Base-by-base conservation (phyloP, 1,140 invertebrate genomes). In the Trichoplusia ni region DNA sequence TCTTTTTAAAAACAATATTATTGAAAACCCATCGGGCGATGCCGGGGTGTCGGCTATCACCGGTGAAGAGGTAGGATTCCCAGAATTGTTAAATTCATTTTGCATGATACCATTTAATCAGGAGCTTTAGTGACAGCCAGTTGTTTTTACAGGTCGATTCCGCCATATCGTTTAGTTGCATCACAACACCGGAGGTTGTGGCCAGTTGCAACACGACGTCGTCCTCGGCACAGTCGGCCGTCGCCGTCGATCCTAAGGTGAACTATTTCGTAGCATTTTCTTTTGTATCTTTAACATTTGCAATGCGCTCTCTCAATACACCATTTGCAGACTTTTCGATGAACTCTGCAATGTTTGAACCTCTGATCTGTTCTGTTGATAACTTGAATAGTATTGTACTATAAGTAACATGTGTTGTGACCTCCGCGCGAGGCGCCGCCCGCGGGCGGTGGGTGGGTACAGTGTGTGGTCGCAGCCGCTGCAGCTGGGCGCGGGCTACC, bases 161-260 rank as follows among this genome's bases (percentile, higher is more conserved):
- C 25, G 82, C 86, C 49, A 88, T 90, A 73, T 82, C 88, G 66
- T 90, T 90, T 72, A 88, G 81, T 77, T 90, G 87, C 83, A 89
- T 90, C 80, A 89, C 87, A 71, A 89, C 82, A 19, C 87, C 87
- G 19, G 87, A 88, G 79, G 86, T 90, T 58, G 84, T 89, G 70
- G 62, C 79, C 21, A 82, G 86, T 59, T 88, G 87, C 77, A 85
- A 79, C 77, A 86, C 86, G 38, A 85, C 83, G 7, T 72, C 81
- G 6, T 81, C 86, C n/a, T 65, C 81, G 2, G 49, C 78, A 11
- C 81, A 79, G 65, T 56, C 83, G 2, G 65, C 80, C 11, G 73
- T 81, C 67, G 81, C 77, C 29, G 66, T 84, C 47, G 87, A 90
- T 54, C 72, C 80, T n/a, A 90, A 90, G 87, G 87, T 90, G 71